A percentile compares a stretch with the other conserved stretches of the same genome.
These are phyloP conservation scores for Drosophila pachea DNA, from an alignment of 1,140 invertebrate genomes.

Conservation along the genomic window DNA sequence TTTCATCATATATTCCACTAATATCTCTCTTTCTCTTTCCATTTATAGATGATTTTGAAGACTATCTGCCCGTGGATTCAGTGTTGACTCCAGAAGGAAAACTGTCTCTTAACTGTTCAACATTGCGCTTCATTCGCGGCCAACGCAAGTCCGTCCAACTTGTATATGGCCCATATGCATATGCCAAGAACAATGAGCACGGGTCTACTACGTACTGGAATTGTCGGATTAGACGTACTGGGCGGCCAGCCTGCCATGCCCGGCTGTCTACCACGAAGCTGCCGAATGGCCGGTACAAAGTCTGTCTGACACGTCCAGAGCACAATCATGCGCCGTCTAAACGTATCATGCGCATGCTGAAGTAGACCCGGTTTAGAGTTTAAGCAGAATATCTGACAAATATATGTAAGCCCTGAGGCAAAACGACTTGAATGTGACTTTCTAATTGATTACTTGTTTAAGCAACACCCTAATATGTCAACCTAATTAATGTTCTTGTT, in stretches of 20 bases:
- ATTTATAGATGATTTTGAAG: slow-evolving; percentile 29
- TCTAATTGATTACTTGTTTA: slow-evolving; percentile 4
- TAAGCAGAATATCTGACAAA: slow-evolving; percentile 31
- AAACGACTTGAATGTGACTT: slow-evolving; percentile 38
- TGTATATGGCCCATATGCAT: slow-evolving; percentile 53
- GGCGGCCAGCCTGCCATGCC: slow-evolving; percentile 55
- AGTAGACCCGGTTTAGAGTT: slow-evolving; percentile 19
- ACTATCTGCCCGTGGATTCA: slow-evolving; percentile 23
- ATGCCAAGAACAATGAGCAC: slow-evolving; percentile 60
- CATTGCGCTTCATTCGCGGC: slow-evolving; percentile 51
- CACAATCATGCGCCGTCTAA: slow-evolving; percentile 69
- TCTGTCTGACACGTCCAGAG: slow-evolving; percentile 53
- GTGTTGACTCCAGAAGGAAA: slow-evolving; percentile 26
- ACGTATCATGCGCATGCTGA: slow-evolving; percentile 30
- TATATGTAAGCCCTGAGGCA: slow-evolving; percentile 47
- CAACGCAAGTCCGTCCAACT: slow-evolving; percentile 66
- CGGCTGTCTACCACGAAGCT: slow-evolving; percentile 58
- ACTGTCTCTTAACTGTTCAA: neutral
- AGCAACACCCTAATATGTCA: neutral
- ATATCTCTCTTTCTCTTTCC: neutral
- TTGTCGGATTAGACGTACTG: slow-evolving; percentile 56
- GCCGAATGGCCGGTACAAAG: slow-evolving; percentile 54
- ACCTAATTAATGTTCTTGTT: slow-evolving; percentile 22
- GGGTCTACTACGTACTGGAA: slow-evolving; percentile 70
- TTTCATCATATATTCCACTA: neutral